Evolutionary conservation across 2,888 invertebrate species (phyloP).

Genomic region (Thymelicus lineola): DNA sequence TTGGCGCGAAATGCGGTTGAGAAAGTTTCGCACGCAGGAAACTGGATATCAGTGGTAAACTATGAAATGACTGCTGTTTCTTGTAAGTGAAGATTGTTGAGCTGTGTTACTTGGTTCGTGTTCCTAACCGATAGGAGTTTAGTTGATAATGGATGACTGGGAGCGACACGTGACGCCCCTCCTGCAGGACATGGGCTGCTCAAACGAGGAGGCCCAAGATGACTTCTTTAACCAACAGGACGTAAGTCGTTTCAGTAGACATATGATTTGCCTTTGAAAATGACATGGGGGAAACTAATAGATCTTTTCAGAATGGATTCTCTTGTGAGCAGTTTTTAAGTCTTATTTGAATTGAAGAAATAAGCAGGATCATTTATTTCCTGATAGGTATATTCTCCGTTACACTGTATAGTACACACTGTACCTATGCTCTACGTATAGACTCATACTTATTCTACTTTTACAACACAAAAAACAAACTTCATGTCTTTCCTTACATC

Average conservation of each 20-base stretch:
- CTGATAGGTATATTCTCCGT: too few relatives aligned
- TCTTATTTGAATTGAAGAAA: background rate
- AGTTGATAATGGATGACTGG: constrained; percentile 84
- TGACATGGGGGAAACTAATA: background rate
- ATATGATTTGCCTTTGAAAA: background rate
- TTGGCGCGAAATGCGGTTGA: constrained; percentile 77
- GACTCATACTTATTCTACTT: too few relatives aligned
- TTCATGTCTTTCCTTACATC: too few relatives aligned
- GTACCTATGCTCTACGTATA: too few relatives aligned
- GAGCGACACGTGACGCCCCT: constrained; percentile 86
- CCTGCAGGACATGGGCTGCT: constrained; percentile 85
- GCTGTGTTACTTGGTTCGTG: constrained; percentile 66
- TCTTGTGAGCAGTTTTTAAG: background rate
- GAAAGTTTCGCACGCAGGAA: constrained; percentile 31
- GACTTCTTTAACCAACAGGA: constrained; percentile 86
- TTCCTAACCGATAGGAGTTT: constrained; percentile 32
- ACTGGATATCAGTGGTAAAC: constrained; percentile 55
- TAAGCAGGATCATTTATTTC: too few relatives aligned
- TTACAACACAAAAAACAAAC: too few relatives aligned
- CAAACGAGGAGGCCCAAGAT: constrained; percentile 82
- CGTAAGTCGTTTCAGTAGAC: constrained; percentile 68
- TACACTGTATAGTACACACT: too few relatives aligned
- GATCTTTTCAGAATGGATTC: background rate
- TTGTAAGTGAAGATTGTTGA: constrained; percentile 67
- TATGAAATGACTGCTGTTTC: constrained; percentile 59